Evolutionary conservation across 2,797 vertebrate species (phyloP).

Genomic region (Lophura swinhoii): DNA sequence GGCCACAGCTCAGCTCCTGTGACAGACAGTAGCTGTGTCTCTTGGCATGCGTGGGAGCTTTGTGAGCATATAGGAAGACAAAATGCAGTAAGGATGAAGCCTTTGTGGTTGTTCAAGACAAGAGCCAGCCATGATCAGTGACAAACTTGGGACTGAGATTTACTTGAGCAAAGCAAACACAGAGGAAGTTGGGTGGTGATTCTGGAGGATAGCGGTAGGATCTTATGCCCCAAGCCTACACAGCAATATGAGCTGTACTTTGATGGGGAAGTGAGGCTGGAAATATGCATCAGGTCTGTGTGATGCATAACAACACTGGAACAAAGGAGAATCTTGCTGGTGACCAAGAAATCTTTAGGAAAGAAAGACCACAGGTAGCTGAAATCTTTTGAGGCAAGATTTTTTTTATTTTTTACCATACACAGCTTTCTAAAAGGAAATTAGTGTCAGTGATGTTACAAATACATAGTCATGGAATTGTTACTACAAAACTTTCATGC

Average conservation of each 20-base stretch:
- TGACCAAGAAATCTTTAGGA: too few relatives aligned
- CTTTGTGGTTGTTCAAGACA: not conserved
- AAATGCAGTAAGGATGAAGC: not conserved
- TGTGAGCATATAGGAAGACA: not conserved
- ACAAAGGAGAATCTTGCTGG: too few relatives aligned
- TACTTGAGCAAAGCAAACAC: not conserved
- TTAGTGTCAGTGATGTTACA: too few relatives aligned
- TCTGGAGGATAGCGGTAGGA: not conserved
- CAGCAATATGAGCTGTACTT: not conserved
- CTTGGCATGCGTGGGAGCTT: not conserved
- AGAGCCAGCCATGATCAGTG: not conserved
- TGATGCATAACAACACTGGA: too few relatives aligned
- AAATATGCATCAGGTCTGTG: not conserved
- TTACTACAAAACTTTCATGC: too few relatives aligned
- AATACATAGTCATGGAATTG: too few relatives aligned
- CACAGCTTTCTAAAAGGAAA: too few relatives aligned
- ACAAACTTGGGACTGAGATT: accelerated
- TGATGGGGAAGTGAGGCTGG: not conserved
- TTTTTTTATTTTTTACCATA: too few relatives aligned
- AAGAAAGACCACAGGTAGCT: too few relatives aligned
- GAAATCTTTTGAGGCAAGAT: too few relatives aligned
- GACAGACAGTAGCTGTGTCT: not conserved
- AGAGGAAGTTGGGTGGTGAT: not conserved
- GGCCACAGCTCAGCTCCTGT: not conserved
- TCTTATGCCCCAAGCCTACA: not conserved